phyloP scores from a whole-genome alignment of 2,797 vertebrate genomes.

The Lepilemur ruficaudatus region DNA sequence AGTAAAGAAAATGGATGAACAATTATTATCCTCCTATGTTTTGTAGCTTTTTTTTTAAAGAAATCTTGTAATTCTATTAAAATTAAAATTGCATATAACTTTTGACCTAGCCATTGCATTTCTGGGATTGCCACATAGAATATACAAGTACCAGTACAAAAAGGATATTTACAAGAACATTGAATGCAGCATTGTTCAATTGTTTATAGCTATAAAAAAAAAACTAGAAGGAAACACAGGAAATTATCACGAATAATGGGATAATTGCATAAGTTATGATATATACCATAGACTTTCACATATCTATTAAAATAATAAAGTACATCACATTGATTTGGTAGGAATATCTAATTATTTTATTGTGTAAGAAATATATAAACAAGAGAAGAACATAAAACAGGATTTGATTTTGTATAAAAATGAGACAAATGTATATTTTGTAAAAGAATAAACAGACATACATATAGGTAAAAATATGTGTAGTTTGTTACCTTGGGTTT shows the following conservation, averaged over 20 bases:
- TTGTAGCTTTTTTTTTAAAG: slow-evolving; percentile 33
- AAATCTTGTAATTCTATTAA: slow-evolving; percentile 4
- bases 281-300: neutral
- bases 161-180: neutral
- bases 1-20: slow-evolving; percentile 4
- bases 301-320: neutral
- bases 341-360: neutral
- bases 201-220: neutral
- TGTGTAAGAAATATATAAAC: neutral
- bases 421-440: neutral
- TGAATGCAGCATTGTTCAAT: neutral
- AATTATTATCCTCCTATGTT: neutral
- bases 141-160: neutral
- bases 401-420: neutral
- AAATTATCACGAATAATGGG: neutral
- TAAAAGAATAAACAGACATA: neutral
- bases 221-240: neutral
- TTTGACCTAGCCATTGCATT: slow-evolving; percentile 24
- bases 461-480: neutral
- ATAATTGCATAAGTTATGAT: neutral
- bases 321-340: neutral
- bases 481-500: neutral
- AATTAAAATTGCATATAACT: slow-evolving; percentile 37
- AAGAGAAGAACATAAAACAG: neutral
- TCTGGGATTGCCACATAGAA: neutral